Evolutionary conservation across 2,113 vertebrate genomes (phyloP).

Genomic region (Eira barbara): DNA sequence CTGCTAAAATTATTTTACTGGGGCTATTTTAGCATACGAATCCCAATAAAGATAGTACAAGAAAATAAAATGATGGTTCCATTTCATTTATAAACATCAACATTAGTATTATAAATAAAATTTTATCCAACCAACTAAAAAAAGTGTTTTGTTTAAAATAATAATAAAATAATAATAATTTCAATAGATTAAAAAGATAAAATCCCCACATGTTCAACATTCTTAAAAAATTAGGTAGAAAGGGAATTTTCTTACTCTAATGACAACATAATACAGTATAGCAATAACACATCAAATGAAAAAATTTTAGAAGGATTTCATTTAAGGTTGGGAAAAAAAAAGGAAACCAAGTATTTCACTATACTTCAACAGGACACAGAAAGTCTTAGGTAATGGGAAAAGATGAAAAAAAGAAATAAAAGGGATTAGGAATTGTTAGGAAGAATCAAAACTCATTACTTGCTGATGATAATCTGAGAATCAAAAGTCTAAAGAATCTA

Average conservation of each 20-base stretch:
- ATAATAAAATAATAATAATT: background rate
- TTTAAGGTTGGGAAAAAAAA: background rate
- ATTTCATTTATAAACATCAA: background rate
- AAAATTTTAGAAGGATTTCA: background rate
- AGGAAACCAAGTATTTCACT: background rate
- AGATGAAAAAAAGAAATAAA: background rate
- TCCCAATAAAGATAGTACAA: background rate
- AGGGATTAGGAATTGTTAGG: background rate
- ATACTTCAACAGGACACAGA: background rate
- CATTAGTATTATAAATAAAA: background rate
- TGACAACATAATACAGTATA: background rate
- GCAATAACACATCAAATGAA: background rate
- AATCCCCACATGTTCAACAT: background rate
- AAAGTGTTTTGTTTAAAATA: background rate
- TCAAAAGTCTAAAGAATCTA: background rate
- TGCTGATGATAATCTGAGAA: background rate
- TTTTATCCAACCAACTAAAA: background rate
- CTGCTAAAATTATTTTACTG: background rate
- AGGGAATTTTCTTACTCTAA: background rate
- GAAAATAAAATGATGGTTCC: background rate
- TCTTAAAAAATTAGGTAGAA: background rate
- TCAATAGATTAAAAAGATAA: background rate
- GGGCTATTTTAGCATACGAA: background rate
- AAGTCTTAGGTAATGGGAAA: background rate
- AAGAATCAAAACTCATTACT: background rate